Percentiles rank a stretch among this genome's conserved stretches.
Evolutionary conservation across 2,888 invertebrate genomes (phyloP).

Genomic region (Pachliopta kotzebuea): DNA sequence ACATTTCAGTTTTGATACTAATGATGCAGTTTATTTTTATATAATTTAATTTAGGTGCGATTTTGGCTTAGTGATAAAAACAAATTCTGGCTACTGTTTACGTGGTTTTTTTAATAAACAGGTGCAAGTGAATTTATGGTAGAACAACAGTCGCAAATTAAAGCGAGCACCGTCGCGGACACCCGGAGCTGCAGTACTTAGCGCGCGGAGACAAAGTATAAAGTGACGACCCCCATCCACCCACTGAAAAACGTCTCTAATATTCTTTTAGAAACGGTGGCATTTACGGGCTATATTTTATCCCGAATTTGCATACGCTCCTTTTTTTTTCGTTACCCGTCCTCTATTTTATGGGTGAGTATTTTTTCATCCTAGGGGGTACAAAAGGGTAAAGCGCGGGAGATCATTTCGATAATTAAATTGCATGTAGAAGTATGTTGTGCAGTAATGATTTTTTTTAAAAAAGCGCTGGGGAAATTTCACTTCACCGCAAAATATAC

Average conservation of each 20-base stretch:
- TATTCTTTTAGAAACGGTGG: constrained; percentile 82
- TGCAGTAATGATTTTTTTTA: background rate
- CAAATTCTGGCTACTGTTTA: no score
- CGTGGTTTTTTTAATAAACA: constrained; percentile 4
- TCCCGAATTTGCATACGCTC: constrained; percentile 82
- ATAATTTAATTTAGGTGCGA: no score
- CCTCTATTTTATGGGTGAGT: constrained; percentile 80
- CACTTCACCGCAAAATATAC: no score
- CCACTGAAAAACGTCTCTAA: constrained; percentile 82
- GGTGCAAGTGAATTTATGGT: constrained; percentile 66
- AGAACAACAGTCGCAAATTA: constrained; percentile 75
- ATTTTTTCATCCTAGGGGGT: constrained; percentile 77
- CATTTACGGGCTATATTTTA: constrained; percentile 83
- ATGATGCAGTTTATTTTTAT: no score
- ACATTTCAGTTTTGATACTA: no score
- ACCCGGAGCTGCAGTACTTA: constrained; percentile 74
- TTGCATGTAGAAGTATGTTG: constrained; percentile 58
- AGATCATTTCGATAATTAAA: constrained; percentile 76
- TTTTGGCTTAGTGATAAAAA: no score
- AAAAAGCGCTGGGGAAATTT: background rate
- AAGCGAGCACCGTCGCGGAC: constrained; percentile 69
- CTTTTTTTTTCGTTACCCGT: constrained; percentile 75
- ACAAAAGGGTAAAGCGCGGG: constrained; percentile 81
- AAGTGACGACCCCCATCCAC: constrained; percentile 73
- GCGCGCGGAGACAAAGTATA: constrained; percentile 78